Conservation (phyloP, 2,113 vertebrate genomes). For the Tetrax tetrax region DNA sequence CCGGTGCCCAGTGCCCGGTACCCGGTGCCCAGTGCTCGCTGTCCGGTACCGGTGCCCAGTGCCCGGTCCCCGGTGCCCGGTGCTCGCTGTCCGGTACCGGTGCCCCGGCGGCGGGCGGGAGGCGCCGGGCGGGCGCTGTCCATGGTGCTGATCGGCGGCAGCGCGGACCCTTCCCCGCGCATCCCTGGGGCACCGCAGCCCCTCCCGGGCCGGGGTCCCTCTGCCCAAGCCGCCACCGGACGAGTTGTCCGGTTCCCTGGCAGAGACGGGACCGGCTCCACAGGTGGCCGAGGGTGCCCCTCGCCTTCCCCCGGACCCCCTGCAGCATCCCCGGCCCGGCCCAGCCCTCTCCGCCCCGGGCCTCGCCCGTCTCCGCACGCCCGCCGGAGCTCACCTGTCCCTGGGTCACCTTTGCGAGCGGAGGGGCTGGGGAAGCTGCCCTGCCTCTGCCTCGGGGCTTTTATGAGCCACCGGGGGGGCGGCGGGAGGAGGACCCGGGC, state of each 20-base stretch:
- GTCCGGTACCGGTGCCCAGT: background rate
- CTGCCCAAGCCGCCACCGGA: background rate
- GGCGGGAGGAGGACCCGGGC: slow-evolving; percentile 54
- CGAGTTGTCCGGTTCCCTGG: background rate
- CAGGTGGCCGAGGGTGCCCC: background rate
- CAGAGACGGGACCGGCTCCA: background rate
- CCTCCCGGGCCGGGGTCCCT: background rate
- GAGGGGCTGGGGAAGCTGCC: slow-evolving; percentile 21
- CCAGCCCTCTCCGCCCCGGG: background rate
- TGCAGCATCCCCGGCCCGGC: background rate
- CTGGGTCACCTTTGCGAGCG: background rate
- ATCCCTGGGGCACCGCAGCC: background rate
- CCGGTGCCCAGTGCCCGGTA: background rate
- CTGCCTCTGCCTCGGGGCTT: slow-evolving; percentile 33
- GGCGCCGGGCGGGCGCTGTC: slow-evolving; percentile 13
- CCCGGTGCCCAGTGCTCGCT: background rate
- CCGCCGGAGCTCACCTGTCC: slow-evolving; percentile 48
- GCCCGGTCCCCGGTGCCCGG: background rate
- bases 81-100: background rate
- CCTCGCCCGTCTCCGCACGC: background rate
- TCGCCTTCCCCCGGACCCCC: background rate
- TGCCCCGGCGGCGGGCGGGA: background rate
- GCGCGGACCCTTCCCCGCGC: background rate
- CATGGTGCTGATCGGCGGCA: slow-evolving; percentile 21
- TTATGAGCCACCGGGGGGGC: slow-evolving; percentile 60